A percentile compares a stretch with the other conserved stretches of the same genome.
Conservation (phyloP, 2,113 vertebrate genomes). For the Erythrolamprus reginae region DNA sequence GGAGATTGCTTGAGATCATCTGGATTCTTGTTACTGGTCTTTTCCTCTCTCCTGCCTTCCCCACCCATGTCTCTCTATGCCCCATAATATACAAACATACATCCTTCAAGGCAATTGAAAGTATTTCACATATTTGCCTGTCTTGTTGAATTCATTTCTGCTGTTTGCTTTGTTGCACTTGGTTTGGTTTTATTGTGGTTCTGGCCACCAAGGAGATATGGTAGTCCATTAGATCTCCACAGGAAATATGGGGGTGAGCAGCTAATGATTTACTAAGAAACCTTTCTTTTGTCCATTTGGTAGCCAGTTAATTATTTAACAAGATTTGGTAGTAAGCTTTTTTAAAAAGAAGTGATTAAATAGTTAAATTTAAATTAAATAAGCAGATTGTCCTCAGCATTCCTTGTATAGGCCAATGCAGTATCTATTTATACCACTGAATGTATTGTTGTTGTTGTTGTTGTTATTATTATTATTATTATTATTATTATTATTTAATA, state of each 20-base stretch:
- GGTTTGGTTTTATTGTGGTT: conserved; percentile 33
- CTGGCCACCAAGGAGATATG: conserved; percentile 23
- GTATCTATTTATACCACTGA: background rate
- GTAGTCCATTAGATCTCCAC: conserved; percentile 25
- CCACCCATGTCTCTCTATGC: background rate
- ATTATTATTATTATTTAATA: too few species aligned
- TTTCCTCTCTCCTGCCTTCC: background rate
- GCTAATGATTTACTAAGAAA: conserved; percentile 43
- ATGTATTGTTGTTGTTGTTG: too few species aligned
- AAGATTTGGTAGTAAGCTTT: conserved; percentile 12
- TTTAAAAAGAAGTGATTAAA: conserved; percentile 21
- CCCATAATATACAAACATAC: background rate
- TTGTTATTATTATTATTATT: too few species aligned
- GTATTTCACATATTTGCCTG: conserved; percentile 26
- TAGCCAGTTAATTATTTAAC: conserved; percentile 24
- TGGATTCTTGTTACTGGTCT: background rate
- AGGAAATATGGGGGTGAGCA: conserved; percentile 32
- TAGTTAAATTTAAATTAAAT: background rate
- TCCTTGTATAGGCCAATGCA: background rate
- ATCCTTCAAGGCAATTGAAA: background rate
- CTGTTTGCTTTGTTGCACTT: conserved; percentile 8
- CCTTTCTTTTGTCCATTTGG: conserved; percentile 30
- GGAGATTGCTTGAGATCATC: background rate
- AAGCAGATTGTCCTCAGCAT: conserved; percentile 29
- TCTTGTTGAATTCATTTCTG: conserved; percentile 19